These are phyloP conservation scores for Hafferia zeledoni DNA, from an alignment of 2,797 vertebrate species.

Conservation along the genomic window DNA sequence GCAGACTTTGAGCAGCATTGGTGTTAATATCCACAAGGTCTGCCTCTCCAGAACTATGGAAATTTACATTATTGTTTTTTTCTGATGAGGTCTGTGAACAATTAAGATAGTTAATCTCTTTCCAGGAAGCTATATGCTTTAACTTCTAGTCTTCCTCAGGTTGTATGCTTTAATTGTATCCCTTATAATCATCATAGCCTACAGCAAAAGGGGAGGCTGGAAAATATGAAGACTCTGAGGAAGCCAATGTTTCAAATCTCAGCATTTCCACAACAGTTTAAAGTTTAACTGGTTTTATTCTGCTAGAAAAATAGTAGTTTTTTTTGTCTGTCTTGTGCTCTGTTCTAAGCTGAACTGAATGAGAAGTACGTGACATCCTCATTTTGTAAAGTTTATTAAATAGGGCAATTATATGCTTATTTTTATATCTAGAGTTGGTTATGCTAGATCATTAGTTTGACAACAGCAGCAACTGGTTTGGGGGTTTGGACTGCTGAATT, in stretches of 20 bases:
- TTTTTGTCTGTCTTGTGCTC: neutral
- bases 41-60: constrained; percentile 3
- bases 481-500: neutral
- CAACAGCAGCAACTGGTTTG: neutral
- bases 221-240: neutral
- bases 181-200: neutral
- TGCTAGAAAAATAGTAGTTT: neutral
- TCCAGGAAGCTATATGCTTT: constrained; percentile 54
- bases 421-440: neutral
- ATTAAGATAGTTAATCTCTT: constrained; percentile 66
- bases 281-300: neutral
- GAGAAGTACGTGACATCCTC: neutral
- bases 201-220: neutral
- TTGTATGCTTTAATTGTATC: constrained; percentile 54
- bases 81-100: constrained; percentile 1
- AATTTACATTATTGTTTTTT: constrained; percentile 3
- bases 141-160: constrained; percentile 41
- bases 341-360: neutral
- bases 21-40: neutral
- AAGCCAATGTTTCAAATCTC: neutral
- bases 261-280: neutral
- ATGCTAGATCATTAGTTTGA: neutral
- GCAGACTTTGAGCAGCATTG: neutral
- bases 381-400: neutral
- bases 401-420: neutral